Percentiles rank a stretch among this genome's conserved stretches.
These are phyloP conservation scores for Dyspetes luteomarginatus DNA, from an alignment of 2,888 invertebrate species.

Conservation along the genomic window DNA sequence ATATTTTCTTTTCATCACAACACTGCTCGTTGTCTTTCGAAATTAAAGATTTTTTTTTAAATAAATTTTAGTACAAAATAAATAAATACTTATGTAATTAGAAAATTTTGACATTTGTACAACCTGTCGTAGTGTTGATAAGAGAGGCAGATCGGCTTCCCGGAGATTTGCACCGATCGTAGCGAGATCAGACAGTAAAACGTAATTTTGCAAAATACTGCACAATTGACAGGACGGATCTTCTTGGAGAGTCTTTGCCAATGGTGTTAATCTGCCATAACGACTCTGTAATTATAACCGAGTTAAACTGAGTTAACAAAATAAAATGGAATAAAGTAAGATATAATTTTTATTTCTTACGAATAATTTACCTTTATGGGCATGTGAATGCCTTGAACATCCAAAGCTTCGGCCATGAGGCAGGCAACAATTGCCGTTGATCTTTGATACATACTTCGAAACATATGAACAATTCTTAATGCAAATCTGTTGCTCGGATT, in stretches of 20 bases:
- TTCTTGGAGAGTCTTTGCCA: constrained; percentile 95
- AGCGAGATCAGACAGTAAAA: constrained; percentile 90
- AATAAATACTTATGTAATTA: not conserved
- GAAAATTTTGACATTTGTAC: constrained; percentile 30
- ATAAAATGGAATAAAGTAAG: not conserved
- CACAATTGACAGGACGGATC: constrained; percentile 98
- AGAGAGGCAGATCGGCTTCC: constrained; percentile 92
- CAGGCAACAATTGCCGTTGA: constrained; percentile 95
- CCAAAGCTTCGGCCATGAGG: constrained; percentile 97
- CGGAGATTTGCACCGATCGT: constrained; percentile 93
- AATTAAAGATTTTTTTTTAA: not conserved
- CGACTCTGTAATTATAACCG: constrained; percentile 88
- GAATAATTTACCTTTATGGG: constrained; percentile 88
- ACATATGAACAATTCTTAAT: constrained; percentile 92
- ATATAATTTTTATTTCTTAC: constrained; percentile 21
- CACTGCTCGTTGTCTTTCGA: too few relatives aligned
- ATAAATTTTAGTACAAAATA: not conserved
- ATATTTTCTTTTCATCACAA: not conserved
- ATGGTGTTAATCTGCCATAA: constrained; percentile 93
- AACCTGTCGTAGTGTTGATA: constrained; percentile 95
- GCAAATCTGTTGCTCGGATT: constrained; percentile 97
- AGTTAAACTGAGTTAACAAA: not conserved
- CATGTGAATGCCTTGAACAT: constrained; percentile 93
- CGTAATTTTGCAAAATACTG: constrained; percentile 93
- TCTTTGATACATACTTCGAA: constrained; percentile 91